Conservation (phyloP, 2,888 invertebrate genomes). For the Epiperipatus broadwayi region DNA sequence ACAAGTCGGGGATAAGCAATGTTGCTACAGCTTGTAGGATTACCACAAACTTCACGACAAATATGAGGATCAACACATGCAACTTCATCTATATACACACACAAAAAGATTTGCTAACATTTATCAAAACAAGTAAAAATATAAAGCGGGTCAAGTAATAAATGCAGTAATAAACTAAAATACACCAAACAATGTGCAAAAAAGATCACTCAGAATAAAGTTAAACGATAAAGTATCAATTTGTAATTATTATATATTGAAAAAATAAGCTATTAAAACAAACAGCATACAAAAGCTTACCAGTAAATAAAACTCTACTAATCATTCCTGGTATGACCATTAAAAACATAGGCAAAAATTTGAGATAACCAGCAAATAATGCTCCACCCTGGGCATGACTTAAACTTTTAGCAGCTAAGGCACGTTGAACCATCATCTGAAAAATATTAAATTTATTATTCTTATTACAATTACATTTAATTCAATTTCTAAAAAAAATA, state of each 20-base stretch:
- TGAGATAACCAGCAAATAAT: conserved; percentile 33
- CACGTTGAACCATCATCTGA: conserved; percentile 36
- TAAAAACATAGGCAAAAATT: conserved; percentile 32
- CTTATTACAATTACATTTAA: too few species aligned
- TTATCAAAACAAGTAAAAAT: too few species aligned
- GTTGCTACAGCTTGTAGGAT: conserved; percentile 32
- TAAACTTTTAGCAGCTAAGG: conserved; percentile 33
- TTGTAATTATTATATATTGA: too few species aligned
- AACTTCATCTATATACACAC: conserved; percentile 25
- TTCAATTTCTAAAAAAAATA: too few species aligned
- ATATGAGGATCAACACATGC: conserved; percentile 33
- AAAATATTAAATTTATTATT: too few species aligned
- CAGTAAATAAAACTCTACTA: conserved; percentile 31
- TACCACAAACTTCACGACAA: conserved; percentile 31
- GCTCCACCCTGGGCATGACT: conserved; percentile 34
- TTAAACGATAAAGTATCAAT: too few species aligned
- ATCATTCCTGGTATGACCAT: conserved; percentile 38
- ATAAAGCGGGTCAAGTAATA: too few species aligned
- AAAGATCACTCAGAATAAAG: too few species aligned
- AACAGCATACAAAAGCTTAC: conserved; percentile 19
- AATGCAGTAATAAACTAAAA: too few species aligned
- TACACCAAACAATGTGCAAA: too few species aligned
- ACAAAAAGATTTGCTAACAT: too few species aligned
- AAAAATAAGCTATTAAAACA: background rate
- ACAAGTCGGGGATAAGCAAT: conserved; percentile 35